Base-by-base conservation (phyloP, 2,113 vertebrate genomes). In the Nibea coibor region DNA sequence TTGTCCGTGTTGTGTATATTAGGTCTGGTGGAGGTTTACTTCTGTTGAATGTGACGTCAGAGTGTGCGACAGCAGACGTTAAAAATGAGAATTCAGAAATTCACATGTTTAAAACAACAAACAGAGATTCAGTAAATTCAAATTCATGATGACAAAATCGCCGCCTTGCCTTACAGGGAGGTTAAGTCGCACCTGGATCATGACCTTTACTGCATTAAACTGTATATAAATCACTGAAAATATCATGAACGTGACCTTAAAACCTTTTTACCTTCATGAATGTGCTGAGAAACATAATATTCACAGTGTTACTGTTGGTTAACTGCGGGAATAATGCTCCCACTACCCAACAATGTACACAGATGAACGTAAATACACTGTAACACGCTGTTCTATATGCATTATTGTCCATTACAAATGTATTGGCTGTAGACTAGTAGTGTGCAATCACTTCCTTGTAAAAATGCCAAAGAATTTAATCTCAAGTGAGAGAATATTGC, bases 401-500 rank as follows among this genome's bases (percentile, higher is more conserved):
- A 83, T 39, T 10, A 48, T 51, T 62, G 17, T 24, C 62, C 43
- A 53, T 80, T 43, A 43, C 1, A 59, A 79, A 84, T 24, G 12
- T 39, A 57, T n/a, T 66, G 58, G 61, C 57, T 81, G 43, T 20
- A n/a, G 39, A 35, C 24, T 39, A 75, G 19, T 26, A 43, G 53
- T 42, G 39, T 64, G 61, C 28, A 42, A 56, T 72, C 70, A 14
- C 43, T 47, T 24, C 22, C 22, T 62, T 68, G 54, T 65, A 10
- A 48, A 50, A 67, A 68, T 73, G n/a, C 16, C 24, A 48, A 39
- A 65, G 19, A 63, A 31, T 56, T 43, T 57, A 19, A 73, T 67
- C 57, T 76, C 22, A 68, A 11, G 15, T 77, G 63, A 75, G 56
- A 81, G 54, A 67, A 64, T 80, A 88, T 84, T 89, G 88, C 91